Evolutionary conservation across 35 echinoderm and acorn worm species (phyloP).

Genomic region (Ophiothrix spiculata): DNA sequence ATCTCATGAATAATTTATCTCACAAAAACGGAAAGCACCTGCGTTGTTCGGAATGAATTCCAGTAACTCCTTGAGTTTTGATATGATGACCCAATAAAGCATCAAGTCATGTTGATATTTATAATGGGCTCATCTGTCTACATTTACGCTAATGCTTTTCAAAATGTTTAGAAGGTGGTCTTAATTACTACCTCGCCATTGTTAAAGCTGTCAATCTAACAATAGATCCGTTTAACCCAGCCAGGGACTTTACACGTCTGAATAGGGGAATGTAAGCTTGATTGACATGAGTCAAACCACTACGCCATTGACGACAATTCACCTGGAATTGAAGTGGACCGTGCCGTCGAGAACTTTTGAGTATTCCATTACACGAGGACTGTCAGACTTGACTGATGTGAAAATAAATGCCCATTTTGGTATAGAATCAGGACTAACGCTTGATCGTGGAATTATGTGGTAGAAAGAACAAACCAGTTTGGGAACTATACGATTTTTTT

Average conservation of each 20-base stretch:
- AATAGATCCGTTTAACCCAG: not conserved
- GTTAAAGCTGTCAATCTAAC: not conserved
- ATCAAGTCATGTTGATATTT: not conserved
- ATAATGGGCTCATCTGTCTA: not conserved
- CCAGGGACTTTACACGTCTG: not conserved
- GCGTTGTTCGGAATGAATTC: no score
- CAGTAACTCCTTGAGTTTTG: no score
- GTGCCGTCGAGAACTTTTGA: not conserved
- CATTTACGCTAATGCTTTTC: not conserved
- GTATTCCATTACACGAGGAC: no score
- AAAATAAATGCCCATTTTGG: no score
- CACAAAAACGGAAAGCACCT: no score
- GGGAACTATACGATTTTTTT: no score
- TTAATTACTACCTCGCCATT: not conserved
- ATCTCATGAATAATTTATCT: no score
- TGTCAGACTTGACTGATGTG: no score
- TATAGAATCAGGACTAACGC: no score
- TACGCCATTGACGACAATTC: not conserved
- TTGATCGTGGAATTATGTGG: no score
- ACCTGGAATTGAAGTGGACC: not conserved
- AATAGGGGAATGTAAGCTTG: not conserved
- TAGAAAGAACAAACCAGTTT: no score
- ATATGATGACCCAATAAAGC: no score
- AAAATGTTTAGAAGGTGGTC: not conserved
- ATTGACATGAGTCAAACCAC: not conserved